phyloP scores from a whole-genome alignment of 2,113 vertebrate species.

The Opisthocomus hoazin region DNA sequence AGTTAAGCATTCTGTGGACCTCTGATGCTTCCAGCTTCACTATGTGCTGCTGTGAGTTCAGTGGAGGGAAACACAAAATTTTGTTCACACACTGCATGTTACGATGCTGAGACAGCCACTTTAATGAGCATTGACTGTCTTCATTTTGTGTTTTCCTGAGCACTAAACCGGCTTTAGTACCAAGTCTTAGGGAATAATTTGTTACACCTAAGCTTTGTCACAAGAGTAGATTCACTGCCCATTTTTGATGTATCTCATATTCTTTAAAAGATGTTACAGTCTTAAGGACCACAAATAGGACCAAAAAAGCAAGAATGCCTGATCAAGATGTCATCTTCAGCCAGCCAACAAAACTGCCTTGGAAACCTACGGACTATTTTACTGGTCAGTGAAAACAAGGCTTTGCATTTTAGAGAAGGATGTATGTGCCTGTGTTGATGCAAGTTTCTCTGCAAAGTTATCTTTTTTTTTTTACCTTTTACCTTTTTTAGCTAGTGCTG shows the following conservation, averaged over 20 bases:
- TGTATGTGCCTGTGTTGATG: neutral
- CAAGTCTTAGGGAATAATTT: neutral
- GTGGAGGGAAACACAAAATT: neutral
- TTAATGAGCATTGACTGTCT: neutral
- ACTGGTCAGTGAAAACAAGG: neutral
- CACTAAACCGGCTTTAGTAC: neutral
- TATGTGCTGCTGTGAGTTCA: neutral
- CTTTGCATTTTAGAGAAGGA: neutral
- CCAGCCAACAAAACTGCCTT: neutral
- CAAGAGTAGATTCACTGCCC: neutral
- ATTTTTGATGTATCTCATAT: neutral
- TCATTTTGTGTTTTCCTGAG: neutral
- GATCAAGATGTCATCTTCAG: fast-evolving
- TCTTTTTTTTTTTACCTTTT: neutral
- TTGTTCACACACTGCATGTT: neutral
- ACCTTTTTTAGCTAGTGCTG: neutral
- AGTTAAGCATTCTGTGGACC: neutral
- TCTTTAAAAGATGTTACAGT: neutral
- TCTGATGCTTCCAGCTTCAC: neutral
- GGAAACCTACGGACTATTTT: neutral
- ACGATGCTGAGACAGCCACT: neutral
- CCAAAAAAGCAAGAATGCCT: neutral
- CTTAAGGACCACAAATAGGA: neutral
- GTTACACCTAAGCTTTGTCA: neutral
- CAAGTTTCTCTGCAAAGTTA: neutral